These are phyloP conservation scores for Dorcus parallelipipedus DNA, from an alignment of 2,888 invertebrate species.

Conservation along the genomic window DNA sequence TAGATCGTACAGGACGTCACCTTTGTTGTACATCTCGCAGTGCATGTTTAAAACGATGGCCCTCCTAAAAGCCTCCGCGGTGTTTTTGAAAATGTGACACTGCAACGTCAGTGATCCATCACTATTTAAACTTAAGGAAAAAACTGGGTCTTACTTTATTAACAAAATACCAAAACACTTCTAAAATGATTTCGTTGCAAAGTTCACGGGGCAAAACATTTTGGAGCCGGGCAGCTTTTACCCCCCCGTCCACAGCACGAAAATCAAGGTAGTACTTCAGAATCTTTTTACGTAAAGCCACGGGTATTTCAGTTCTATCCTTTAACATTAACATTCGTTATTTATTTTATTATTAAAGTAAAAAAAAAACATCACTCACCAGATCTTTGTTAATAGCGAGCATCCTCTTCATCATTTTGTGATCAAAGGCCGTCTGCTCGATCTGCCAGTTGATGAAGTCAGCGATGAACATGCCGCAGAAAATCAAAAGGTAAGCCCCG, in stretches of 20 bases:
- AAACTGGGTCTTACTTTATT: not conserved
- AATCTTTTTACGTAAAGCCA: too few species aligned
- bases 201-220: too few species aligned
- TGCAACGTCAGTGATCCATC: not conserved
- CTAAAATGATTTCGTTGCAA: too few species aligned
- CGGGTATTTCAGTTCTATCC: too few species aligned
- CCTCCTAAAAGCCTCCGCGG: conserved; percentile 9
- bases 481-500: conserved; percentile 7
- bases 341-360: not conserved
- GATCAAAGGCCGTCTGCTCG: conserved; percentile 5
- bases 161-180: not conserved
- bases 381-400: conserved; percentile 8
- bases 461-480: conserved; percentile 5
- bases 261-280: too few species aligned
- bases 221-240: too few species aligned
- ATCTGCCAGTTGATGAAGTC: conserved; percentile 5
- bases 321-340: not conserved
- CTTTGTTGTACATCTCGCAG: conserved; percentile 8
- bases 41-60: conserved; percentile 7
- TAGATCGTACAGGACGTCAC: conserved; percentile 10
- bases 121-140: not conserved
- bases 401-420: conserved; percentile 5
- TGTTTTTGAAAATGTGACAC: conserved; percentile 4
- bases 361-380: conserved; percentile 1
- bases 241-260: too few species aligned